A percentile compares a stretch with the other conserved stretches of the same genome.
phyloP scores from a whole-genome alignment of 2,113 vertebrate genomes.

The Perognathus longimembris region DNA sequence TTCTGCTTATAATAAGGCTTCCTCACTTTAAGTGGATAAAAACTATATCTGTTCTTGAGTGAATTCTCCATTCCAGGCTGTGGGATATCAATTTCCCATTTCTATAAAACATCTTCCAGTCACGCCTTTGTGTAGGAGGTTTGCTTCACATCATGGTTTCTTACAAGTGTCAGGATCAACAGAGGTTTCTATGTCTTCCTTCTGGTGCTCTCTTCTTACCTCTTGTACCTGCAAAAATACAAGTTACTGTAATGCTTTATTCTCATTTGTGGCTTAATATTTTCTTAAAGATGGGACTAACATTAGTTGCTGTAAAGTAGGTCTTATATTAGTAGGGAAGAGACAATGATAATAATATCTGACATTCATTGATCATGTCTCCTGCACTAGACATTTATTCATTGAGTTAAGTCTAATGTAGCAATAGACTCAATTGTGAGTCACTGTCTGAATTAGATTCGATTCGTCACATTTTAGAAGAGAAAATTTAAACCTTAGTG shows the following conservation, averaged over 20 bases:
- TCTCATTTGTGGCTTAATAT: conserved; percentile 39
- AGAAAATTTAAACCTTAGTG: not conserved
- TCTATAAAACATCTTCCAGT: conserved; percentile 59
- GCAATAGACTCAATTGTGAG: not conserved
- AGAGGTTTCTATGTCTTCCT: conserved; percentile 21
- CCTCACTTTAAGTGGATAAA: conserved; percentile 25
- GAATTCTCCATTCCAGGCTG: not conserved
- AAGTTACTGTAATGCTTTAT: not conserved
- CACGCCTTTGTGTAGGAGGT: conserved; percentile 13
- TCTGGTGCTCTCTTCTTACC: not conserved
- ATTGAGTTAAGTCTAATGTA: not conserved
- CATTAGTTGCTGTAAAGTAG: not conserved
- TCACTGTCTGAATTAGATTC: not conserved
- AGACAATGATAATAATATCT: not conserved
- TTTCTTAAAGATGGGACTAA: conserved; percentile 11
- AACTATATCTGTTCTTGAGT: not conserved
- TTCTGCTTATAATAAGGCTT: conserved; percentile 6
- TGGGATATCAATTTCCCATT: conserved; percentile 10
- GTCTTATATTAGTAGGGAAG: not conserved
- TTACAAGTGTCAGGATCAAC: not conserved
- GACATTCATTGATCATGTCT: not conserved
- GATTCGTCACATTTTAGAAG: not conserved
- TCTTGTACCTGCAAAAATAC: conserved; percentile 13
- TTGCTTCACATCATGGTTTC: conserved; percentile 52
- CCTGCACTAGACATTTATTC: not conserved